A percentile compares a stretch with the other conserved stretches of the same genome.
These are phyloP conservation scores for Criorhina ranunculi DNA, from an alignment of 2,888 invertebrate species.

Conservation along the genomic window DNA sequence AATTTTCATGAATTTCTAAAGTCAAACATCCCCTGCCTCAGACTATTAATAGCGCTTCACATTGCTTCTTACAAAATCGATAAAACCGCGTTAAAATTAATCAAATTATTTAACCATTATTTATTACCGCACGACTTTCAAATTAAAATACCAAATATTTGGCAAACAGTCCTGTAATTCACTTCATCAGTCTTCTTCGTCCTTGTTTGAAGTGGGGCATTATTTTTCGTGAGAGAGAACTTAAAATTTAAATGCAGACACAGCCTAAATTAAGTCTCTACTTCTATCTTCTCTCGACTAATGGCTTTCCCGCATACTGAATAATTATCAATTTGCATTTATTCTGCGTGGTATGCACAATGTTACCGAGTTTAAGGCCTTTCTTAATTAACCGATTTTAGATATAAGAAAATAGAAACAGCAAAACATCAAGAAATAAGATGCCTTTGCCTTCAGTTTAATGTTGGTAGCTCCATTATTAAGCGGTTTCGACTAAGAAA, in stretches of 20 bases:
- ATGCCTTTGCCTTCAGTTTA: neutral
- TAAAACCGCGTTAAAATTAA: constrained; percentile 19
- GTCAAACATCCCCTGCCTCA: neutral
- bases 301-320: constrained; percentile 20
- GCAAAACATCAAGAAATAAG: neutral
- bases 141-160: constrained; percentile 14
- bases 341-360: constrained; percentile 43
- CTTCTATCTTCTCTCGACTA: constrained; percentile 17
- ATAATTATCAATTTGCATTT: constrained; percentile 51
- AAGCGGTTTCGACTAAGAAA: constrained; percentile 16
- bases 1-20: constrained; percentile 5
- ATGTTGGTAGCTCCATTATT: constrained; percentile 14
- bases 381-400: constrained; percentile 40
- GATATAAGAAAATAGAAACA: constrained; percentile 6
- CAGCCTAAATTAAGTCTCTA: constrained; percentile 10
- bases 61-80: constrained; percentile 18
- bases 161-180: constrained; percentile 13
- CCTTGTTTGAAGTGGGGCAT: neutral
- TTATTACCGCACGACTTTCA: constrained; percentile 14
- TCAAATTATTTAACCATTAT: constrained; percentile 40
- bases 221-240: constrained; percentile 5
- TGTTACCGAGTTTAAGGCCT: constrained; percentile 1
- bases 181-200: neutral
- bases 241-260: constrained; percentile 20
- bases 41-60: constrained; percentile 2